Evolutionary conservation across 2,888 invertebrate species (phyloP).

Genomic region (Blastobasis lacticolella): DNA sequence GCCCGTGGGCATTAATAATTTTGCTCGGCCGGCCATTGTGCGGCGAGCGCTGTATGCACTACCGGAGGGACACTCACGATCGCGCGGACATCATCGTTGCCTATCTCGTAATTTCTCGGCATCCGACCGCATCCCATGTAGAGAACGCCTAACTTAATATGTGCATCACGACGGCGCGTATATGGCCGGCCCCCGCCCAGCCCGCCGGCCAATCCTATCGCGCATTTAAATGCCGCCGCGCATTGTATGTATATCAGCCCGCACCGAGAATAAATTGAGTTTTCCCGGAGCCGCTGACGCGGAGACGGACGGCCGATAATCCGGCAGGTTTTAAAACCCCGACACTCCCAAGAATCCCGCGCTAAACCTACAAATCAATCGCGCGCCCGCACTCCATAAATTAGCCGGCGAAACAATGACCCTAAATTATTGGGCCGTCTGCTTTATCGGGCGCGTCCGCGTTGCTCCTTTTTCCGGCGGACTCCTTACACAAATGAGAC

Average conservation of each 20-base stretch:
- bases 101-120: conserved; percentile 55
- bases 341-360: conserved; percentile 47
- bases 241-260: conserved; percentile 71
- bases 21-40: conserved; percentile 45
- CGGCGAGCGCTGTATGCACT: conserved; percentile 24
- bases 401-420: conserved; percentile 69
- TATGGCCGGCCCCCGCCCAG: conserved; percentile 56
- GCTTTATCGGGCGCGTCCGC: conserved; percentile 53
- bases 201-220: conserved; percentile 63
- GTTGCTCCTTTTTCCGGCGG: conserved; percentile 59
- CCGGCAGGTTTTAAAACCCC: conserved; percentile 42
- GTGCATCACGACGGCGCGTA: conserved; percentile 70
- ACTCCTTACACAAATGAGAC: conserved; percentile 70
- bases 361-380: conserved; percentile 69
- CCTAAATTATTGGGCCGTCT: conserved; percentile 70
- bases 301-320: conserved; percentile 23
- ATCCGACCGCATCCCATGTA: conserved; percentile 55
- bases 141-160: conserved; percentile 68
- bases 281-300: conserved; percentile 41
- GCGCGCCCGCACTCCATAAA: conserved; percentile 68
- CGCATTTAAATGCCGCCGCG: conserved; percentile 56
- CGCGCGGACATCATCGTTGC: conserved; percentile 49
- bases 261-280: conserved; percentile 60
- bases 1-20: conserved; percentile 50
- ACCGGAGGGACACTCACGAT: conserved; percentile 56